Conservation (phyloP, 2,113 vertebrate species). For the Platanista minor region DNA sequence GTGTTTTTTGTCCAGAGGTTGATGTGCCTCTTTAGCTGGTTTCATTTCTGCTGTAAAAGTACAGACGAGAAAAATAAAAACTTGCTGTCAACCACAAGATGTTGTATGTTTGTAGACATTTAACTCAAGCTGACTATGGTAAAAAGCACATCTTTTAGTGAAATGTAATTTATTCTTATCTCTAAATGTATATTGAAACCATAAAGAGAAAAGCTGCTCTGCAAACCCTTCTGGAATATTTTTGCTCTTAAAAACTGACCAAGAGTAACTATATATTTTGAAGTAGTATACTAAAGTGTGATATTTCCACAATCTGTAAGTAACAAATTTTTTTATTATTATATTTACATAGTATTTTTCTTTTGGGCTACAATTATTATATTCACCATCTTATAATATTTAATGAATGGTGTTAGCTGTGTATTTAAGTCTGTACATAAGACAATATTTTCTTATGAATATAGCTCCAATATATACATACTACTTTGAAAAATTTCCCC, state of each 20-base stretch:
- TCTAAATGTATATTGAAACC: neutral
- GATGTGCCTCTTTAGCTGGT: neutral
- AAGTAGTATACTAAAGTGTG: neutral
- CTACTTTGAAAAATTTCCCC: neutral
- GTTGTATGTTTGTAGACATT: neutral
- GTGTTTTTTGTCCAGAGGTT: neutral
- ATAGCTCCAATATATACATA: neutral
- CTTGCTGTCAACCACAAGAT: neutral
- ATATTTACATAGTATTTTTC: neutral
- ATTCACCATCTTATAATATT: neutral
- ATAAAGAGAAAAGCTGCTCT: neutral
- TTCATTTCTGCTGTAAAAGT: neutral
- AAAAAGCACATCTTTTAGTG: neutral
- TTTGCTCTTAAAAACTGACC: neutral
- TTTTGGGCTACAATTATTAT: neutral
- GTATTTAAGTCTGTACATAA: neutral
- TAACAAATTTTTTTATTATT: neutral
- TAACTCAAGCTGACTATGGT: neutral
- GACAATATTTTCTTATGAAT: neutral
- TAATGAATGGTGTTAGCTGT: neutral
- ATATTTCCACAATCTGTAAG: neutral
- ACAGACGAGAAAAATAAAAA: neutral
- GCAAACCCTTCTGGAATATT: neutral
- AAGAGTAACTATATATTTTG: neutral
- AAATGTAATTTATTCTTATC: neutral